Conservation (phyloP, 2,888 invertebrate species). For the Labia minor region DNA sequence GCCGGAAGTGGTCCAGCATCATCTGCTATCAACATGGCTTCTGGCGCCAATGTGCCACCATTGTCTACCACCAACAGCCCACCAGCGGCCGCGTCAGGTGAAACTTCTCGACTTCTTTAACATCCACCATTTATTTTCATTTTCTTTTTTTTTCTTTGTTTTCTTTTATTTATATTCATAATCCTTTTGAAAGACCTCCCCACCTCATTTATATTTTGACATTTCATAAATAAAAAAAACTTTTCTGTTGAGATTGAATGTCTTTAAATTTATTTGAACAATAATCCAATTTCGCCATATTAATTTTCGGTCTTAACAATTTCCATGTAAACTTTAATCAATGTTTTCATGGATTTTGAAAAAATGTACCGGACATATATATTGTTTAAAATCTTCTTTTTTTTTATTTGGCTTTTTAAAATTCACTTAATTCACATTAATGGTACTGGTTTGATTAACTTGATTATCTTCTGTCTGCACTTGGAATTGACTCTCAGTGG, state of each 20-base stretch:
- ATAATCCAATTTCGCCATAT: constrained; percentile 8
- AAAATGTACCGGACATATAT: background rate
- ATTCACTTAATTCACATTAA: background rate
- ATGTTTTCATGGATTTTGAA: background rate
- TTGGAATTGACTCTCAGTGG: background rate
- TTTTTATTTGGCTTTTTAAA: background rate
- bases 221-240: too few species aligned
- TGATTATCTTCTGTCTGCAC: background rate
- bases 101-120: background rate
- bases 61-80: background rate
- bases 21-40: background rate
- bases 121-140: background rate
- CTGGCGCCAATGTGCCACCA: background rate
- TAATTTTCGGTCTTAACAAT: background rate
- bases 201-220: too few species aligned
- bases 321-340: background rate
- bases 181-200: too few species aligned
- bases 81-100: background rate
- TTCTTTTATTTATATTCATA: too few species aligned
- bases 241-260: too few species aligned
- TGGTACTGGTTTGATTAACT: background rate
- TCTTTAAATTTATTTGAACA: background rate
- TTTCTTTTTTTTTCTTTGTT: background rate
- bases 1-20: background rate
- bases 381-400: background rate